Evolutionary conservation across 2,888 invertebrate species (phyloP), one percentile per base, ranked within the genome.

Genomic region (Itoplectis maculator): DNA sequence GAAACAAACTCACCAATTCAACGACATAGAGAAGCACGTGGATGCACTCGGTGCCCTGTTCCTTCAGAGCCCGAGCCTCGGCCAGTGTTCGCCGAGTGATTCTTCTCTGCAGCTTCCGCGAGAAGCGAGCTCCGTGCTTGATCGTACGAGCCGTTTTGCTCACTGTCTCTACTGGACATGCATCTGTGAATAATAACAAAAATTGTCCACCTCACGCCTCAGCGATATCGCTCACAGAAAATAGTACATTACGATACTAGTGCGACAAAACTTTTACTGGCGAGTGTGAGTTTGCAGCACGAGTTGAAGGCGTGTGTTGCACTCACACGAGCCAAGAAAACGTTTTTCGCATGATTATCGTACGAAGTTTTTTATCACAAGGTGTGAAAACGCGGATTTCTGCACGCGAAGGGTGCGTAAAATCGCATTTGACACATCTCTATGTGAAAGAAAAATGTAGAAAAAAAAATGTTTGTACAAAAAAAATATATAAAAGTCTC

Each of bases 11-110:
- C 91, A 97, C 97, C 94, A 97, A 91, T 93, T 97, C 97, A 18
- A 95, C 96, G 9, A 97, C 96, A 90, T 97, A 97, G 59, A 95
- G 94, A 29, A 97, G 94, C 82, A 97, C 95, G 87, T 97, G 95
- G 54, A 97, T 96, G 18, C 96, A 95, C 91, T 96, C 95, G 42
- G 94, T 94, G 84, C 96, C 95, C 91, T 97, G 97, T 84, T 97
- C 96, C 91, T 96, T 96, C 72, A 97, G 94, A 0, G 97, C 97
- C 90, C 96, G 95, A 13, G 97, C 97, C 91, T 97, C 97, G 0
- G 95, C 95, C 47, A 97, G 93, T 2, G 97, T 97, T 89, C 97
- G 95, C 85, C 96, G 94, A 2, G 97, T 97, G 76, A 97, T 93
- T 68, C 97, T 94, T 0, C 96, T 94, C 92, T 96, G 96, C 82